Conservation (phyloP, 2,888 invertebrate species). For the Seira sanloemensis region DNA sequence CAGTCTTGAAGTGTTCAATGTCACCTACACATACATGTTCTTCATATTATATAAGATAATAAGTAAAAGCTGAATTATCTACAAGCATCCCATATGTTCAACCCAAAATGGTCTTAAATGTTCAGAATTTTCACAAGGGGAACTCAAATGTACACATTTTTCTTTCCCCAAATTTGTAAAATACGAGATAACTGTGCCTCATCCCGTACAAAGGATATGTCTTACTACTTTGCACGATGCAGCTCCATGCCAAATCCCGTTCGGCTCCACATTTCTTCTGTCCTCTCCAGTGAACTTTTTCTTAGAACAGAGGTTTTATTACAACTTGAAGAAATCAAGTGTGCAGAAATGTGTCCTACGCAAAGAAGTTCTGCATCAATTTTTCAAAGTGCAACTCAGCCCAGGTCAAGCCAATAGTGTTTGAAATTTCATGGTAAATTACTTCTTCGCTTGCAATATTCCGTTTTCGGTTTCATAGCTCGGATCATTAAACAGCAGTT, state of each 20-base stretch:
- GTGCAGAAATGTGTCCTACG: not conserved
- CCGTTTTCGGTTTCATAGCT: constrained; percentile 61
- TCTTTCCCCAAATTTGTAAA: not conserved
- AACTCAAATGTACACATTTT: not conserved
- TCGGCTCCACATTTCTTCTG: not conserved
- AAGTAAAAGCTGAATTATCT: not conserved
- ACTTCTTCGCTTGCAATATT: constrained; percentile 40
- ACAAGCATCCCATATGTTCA: not conserved
- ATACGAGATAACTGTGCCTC: not conserved
- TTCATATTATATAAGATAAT: not conserved
- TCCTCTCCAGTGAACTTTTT: not conserved
- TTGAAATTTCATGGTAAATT: not conserved
- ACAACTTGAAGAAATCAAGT: not conserved
- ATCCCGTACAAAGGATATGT: not conserved
- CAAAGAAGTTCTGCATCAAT: constrained; percentile 10
- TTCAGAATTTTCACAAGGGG: not conserved
- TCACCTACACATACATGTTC: constrained; percentile 34
- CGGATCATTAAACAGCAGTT: constrained; percentile 67
- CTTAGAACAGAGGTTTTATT: not conserved
- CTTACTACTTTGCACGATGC: not conserved
- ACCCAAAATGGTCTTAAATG: not conserved
- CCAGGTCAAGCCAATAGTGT: constrained; percentile 43
- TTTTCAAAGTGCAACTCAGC: too few species aligned
- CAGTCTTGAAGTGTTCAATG: constrained; percentile 25
- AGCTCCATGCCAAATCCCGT: not conserved